Conservation (phyloP, 1,140 invertebrate genomes). For the Matsumurasca onukii region DNA sequence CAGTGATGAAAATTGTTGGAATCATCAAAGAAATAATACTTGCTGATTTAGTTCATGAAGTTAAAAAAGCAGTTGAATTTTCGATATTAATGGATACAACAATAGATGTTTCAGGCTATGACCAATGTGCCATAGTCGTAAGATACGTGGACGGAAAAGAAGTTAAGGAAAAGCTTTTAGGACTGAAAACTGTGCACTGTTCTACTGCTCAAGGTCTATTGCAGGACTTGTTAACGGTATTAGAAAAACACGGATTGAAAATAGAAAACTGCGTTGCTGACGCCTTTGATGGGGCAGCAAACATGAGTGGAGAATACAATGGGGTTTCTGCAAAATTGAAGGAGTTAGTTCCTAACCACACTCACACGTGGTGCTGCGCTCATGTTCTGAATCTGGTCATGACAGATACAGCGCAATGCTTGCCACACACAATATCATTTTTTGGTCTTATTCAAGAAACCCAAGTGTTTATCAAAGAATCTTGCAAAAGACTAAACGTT, state of each 20-base stretch:
- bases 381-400: constrained; percentile 23
- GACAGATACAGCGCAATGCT: constrained; percentile 2
- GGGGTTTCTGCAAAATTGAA: constrained; percentile 8
- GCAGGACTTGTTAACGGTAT: neutral
- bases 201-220: neutral
- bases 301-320: constrained; percentile 28
- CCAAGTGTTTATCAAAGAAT: neutral
- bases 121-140: constrained; percentile 20
- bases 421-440: neutral
- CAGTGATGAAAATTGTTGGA: neutral
- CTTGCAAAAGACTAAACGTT: constrained; percentile 5
- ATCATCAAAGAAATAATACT: too few relatives aligned
- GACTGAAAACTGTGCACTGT: neutral
- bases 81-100: too few relatives aligned
- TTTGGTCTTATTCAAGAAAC: neutral
- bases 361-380: constrained; percentile 18
- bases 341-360: constrained; percentile 2
- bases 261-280: constrained; percentile 19
- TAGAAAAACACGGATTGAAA: neutral
- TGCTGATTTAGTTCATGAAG: neutral
- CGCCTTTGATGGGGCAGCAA: constrained; percentile 16
- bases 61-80: too few relatives aligned
- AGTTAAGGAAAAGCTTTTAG: constrained; percentile 8
- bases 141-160: constrained; percentile 2
- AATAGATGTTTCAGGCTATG: constrained; percentile 3